phyloP scores from a whole-genome alignment of 2,888 invertebrate species.

The Syritta pipiens region DNA sequence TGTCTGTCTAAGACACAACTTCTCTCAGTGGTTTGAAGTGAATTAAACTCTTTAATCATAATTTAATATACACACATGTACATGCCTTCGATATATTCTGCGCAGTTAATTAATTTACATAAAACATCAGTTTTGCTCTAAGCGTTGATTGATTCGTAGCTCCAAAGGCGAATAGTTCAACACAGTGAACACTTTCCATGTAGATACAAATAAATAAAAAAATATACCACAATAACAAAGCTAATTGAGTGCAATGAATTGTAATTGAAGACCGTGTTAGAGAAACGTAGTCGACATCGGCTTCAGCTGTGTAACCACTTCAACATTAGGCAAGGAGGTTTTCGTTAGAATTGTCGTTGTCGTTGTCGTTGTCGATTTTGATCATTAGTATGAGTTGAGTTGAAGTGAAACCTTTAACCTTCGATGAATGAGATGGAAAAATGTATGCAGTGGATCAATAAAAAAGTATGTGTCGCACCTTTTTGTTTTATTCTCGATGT shows the following conservation, averaged over 20 bases:
- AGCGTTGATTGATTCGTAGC: constrained; percentile 37
- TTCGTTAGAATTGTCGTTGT: too few relatives aligned
- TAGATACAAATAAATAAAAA: constrained; percentile 9
- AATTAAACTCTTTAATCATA: background rate
- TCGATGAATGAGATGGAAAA: too few relatives aligned
- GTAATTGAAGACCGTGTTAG: constrained; percentile 53
- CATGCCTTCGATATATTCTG: constrained; percentile 2
- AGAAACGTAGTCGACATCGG: background rate
- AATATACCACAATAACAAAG: constrained; percentile 33
- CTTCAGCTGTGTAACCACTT: constrained; percentile 6
- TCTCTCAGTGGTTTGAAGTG: too few relatives aligned
- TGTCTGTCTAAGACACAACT: too few relatives aligned
- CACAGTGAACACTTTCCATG: constrained; percentile 7
- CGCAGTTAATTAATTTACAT: constrained; percentile 38
- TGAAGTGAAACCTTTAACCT: too few relatives aligned
- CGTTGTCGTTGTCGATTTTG: too few relatives aligned
- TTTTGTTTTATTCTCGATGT: constrained; percentile 10
- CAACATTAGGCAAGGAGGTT: background rate
- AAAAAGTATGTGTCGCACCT: constrained; percentile 6
- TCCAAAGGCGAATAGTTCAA: constrained; percentile 34
- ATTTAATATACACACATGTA: constrained; percentile 3
- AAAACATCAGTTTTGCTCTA: constrained; percentile 16
- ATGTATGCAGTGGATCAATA: constrained; percentile 48
- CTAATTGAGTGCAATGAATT: constrained; percentile 62
- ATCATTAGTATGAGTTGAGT: too few relatives aligned